These are phyloP conservation scores for Punctoribates punctum DNA, from an alignment of 2,888 invertebrate species.

Conservation along the genomic window DNA sequence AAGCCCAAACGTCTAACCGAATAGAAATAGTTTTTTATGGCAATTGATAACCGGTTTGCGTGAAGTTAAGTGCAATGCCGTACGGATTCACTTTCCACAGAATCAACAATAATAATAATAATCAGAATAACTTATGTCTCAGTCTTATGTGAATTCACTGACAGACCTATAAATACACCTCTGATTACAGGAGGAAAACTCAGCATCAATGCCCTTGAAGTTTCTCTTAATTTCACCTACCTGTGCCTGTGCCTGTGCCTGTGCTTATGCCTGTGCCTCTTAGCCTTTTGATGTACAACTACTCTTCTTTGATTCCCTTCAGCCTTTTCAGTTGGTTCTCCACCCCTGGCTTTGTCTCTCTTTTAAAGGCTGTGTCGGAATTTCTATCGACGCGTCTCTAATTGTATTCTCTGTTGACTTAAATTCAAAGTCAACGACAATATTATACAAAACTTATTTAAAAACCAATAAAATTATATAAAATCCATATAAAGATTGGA, in stretches of 20 bases:
- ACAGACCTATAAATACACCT: too few relatives aligned
- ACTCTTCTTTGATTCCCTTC: neutral
- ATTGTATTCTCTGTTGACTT: neutral
- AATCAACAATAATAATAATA: neutral
- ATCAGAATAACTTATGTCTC: neutral
- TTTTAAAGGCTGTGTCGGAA: neutral
- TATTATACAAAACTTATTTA: neutral
- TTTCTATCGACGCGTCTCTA: neutral
- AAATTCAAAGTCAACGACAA: neutral
- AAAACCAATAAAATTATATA: neutral
- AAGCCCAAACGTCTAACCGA: neutral
- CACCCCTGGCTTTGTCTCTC: neutral
- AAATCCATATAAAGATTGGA: neutral
- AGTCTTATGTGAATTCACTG: too few relatives aligned
- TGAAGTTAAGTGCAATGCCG: neutral
- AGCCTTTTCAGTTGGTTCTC: neutral
- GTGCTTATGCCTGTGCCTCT: too few relatives aligned
- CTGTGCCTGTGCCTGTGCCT: neutral
- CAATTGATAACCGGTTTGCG: neutral
- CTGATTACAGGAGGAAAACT: constrained; percentile 14
- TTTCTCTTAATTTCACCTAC: neutral
- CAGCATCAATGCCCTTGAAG: constrained; percentile 13
- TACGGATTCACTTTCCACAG: neutral
- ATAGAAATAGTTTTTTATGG: neutral
- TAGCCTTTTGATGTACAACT: too few relatives aligned